Evolutionary conservation across 2,888 invertebrate genomes (phyloP), one percentile per base, ranked within the genome.

Genomic region (Digitonthophagus gazella): DNA sequence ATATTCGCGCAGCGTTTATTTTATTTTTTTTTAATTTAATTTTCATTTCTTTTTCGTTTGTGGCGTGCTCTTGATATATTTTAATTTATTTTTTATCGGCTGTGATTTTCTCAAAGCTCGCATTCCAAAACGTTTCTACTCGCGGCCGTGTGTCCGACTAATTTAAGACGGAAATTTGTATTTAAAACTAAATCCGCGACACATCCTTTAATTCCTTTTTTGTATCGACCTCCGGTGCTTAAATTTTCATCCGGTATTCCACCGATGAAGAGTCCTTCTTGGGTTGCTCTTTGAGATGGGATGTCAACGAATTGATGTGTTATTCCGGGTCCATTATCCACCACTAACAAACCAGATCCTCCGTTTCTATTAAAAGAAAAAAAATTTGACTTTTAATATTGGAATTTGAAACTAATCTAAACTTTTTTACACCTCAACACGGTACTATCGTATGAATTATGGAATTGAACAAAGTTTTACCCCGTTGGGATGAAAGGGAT

Each of bases 261-360:
- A 16, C 97, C 97, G 77, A 97, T 90, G 83, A 92, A 97, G 65
- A 97, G 89, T 74, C 95, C 93, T 72, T 93, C 93, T 78, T 93
- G 93, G 78, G 95, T 91, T 8, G 93, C 93, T 81, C 95, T 94
- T 63, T 95, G 85, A 75, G 91, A 90, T 72, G 95, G 87, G 78
- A 90, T 90, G 65, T 96, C 96, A 0, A 95, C 95, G 8, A 96
- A 92, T 75, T 91, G 90, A 64, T 91, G 90, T 0, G 93, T 91
- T 19, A 91, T 87, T 3, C 93, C 90, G 66, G 92, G 91, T 66
- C 93, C 89, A 61, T 93, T 93, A 83, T 97, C 97, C n/a, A 97
- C 93, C 76, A 93, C 91, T 66, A 97, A 83, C 19, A 92, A 91
- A 5, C 95, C 95, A 74, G 93, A 91, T 83, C 93, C 93, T 75